A percentile compares a stretch with the other conserved stretches of the same genome.
Conservation (phyloP, 1,140 invertebrate species). For the Ceratosolen solmsi region DNA sequence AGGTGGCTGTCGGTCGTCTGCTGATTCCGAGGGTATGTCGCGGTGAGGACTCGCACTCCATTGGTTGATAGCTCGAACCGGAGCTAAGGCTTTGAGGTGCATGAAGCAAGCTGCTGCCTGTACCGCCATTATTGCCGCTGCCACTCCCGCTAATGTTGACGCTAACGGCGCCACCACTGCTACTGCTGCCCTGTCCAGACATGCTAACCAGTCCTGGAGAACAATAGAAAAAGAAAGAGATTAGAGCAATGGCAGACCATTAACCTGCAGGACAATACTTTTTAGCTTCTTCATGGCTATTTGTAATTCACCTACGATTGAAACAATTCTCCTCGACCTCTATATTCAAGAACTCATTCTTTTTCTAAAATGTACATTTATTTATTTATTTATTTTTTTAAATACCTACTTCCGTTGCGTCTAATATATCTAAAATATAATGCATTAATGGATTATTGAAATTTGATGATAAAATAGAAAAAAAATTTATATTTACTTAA, state of each 20-base stretch:
- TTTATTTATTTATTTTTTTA: no score
- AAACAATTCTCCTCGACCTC: neutral
- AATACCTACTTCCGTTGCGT: no score
- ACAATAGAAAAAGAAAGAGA: conserved; percentile 52
- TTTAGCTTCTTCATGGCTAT: neutral
- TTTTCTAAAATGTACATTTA: no score
- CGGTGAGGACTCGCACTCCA: conserved; percentile 74
- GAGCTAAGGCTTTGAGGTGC: conserved; percentile 56
- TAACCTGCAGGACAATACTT: conserved; percentile 1
- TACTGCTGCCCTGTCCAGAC: conserved; percentile 71
- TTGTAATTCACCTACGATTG: neutral
- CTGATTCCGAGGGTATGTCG: conserved; percentile 61
- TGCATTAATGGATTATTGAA: no score
- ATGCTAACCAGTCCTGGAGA: conserved; percentile 72
- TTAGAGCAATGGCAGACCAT: neutral
- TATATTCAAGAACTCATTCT: neutral
- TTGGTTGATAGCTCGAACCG: conserved; percentile 71
- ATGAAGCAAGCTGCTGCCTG: conserved; percentile 60
- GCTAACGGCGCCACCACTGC: conserved; percentile 58
- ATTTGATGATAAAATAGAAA: no score
- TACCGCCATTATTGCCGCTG: conserved; percentile 60
- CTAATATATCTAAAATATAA: no score
- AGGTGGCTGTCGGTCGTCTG: conserved; percentile 56
- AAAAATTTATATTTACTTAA: no score
- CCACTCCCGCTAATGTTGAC: conserved; percentile 62